A percentile compares a stretch with the other conserved stretches of the same genome.
phyloP scores from a whole-genome alignment of 2,797 vertebrate genomes.

The Falco rusticolus region DNA sequence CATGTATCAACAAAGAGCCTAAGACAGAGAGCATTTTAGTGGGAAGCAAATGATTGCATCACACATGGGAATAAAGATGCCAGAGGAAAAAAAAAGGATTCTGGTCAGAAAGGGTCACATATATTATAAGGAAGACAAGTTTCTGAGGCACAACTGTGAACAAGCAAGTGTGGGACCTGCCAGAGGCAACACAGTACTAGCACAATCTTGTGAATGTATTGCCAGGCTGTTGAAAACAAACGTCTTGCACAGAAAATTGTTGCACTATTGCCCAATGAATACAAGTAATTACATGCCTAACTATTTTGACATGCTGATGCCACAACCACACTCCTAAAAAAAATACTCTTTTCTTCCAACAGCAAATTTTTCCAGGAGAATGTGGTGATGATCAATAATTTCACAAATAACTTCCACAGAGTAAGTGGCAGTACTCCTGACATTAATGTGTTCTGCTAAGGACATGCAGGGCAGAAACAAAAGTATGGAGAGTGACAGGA shows the following conservation, averaged over 20 bases:
- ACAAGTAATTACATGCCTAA: background rate
- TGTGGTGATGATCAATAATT: background rate
- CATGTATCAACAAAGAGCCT: background rate
- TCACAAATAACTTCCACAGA: background rate
- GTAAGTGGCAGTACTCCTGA: background rate
- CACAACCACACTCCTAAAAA: background rate
- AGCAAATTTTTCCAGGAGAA: background rate
- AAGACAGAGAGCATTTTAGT: background rate
- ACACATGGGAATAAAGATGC: background rate
- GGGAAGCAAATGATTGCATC: background rate
- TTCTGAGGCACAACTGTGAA: background rate
- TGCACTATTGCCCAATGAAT: background rate
- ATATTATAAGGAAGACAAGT: background rate
- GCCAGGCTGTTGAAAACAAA: background rate
- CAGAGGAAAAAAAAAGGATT: background rate
- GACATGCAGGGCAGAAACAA: background rate
- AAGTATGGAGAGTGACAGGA: background rate
- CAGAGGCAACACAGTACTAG: background rate
- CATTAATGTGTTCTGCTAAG: background rate
- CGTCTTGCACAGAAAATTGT: background rate
- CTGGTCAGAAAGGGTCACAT: background rate
- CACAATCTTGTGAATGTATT: background rate
- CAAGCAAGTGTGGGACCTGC: background rate
- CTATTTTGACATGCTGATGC: background rate
- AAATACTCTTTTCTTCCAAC: background rate